Evolutionary conservation across 2,888 invertebrate species (phyloP).

Genomic region (Cryptocephalus moraei): DNA sequence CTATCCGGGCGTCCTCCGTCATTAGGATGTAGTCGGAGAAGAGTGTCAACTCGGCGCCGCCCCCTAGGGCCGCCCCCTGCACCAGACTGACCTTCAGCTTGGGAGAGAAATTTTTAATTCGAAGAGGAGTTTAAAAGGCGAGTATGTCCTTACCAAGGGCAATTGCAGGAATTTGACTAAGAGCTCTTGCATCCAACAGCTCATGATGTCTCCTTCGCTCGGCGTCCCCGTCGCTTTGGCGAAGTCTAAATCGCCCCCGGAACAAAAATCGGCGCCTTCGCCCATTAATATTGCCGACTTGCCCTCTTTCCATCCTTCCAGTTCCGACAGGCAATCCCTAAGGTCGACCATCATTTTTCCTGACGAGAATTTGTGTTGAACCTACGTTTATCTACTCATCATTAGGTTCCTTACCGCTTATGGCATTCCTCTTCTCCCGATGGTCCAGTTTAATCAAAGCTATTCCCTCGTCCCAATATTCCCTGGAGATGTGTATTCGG

Average conservation of each 20-base stretch:
- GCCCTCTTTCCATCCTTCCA: conserved; percentile 29
- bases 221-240: conserved; percentile 19
- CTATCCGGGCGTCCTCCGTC: conserved; percentile 24
- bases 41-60: conserved; percentile 28
- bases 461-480: conserved; percentile 24
- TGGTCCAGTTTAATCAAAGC: conserved; percentile 26
- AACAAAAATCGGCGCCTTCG: conserved; percentile 27
- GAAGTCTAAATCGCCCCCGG: conserved; percentile 30
- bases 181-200: conserved; percentile 25
- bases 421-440: conserved; percentile 27
- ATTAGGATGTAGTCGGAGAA: conserved; percentile 29
- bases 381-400: background rate
- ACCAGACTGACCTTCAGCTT: conserved; percentile 17
- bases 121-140: background rate
- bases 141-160: conserved; percentile 18
- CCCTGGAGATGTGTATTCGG: conserved; percentile 18
- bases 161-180: conserved; percentile 22
- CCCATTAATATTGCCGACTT: conserved; percentile 29
- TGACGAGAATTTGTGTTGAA: conserved; percentile 6
- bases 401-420: conserved; percentile 23
- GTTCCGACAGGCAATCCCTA: conserved; percentile 19
- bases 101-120: background rate
- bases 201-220: conserved; percentile 24
- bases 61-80: conserved; percentile 28
- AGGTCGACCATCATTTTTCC: conserved; percentile 32